Evolutionary conservation across 2,797 vertebrate genomes (phyloP).

Genomic region (Tangara arthus): DNA sequence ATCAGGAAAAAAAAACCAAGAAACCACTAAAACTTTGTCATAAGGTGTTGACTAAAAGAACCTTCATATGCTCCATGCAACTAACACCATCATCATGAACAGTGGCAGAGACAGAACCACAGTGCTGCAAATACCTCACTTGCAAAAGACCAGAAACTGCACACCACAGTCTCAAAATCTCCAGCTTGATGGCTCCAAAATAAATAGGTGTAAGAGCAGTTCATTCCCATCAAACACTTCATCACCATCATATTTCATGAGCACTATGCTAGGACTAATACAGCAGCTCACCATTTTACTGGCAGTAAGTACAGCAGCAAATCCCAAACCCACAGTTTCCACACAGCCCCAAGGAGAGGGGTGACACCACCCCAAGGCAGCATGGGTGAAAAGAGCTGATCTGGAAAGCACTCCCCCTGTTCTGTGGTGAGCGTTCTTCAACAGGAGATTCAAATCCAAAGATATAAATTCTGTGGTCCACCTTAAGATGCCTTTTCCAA

Average conservation of each 20-base stretch:
- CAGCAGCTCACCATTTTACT: neutral
- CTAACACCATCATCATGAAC: neutral
- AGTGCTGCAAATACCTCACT: neutral
- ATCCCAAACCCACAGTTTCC: neutral
- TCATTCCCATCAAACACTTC: neutral
- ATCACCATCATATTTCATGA: neutral
- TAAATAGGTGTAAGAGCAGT: neutral
- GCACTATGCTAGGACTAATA: neutral
- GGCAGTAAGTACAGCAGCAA: neutral
- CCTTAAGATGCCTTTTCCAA: neutral
- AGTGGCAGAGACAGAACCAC: neutral
- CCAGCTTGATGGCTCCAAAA: neutral
- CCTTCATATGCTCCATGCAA: neutral
- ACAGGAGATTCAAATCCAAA: neutral
- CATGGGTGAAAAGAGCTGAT: fast-evolving
- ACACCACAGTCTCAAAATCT: neutral
- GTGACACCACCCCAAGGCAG: neutral
- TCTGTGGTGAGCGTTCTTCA: neutral
- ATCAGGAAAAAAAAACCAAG: fast-evolving
- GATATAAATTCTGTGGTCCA: neutral
- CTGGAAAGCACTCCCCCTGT: neutral
- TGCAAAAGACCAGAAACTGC: neutral
- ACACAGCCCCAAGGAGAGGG: neutral
- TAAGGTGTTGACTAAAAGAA: neutral
- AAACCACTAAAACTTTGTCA: neutral